Evolutionary conservation across 2,888 invertebrate species (phyloP).

Genomic region (Anagyrus pseudococci): DNA sequence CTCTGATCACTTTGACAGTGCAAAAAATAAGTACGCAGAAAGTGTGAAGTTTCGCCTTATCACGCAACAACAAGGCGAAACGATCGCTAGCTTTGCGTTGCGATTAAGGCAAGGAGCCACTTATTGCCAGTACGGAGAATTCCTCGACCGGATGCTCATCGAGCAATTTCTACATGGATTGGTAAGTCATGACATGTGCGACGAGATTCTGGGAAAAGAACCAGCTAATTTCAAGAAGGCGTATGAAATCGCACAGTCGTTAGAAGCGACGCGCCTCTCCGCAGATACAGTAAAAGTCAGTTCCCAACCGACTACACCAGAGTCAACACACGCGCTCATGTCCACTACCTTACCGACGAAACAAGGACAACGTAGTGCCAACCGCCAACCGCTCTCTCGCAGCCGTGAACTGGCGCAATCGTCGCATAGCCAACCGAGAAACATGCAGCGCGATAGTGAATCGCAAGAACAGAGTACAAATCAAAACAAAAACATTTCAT

Average conservation of each 20-base stretch:
- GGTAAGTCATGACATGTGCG: slow-evolving; percentile 23
- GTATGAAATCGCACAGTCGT: slow-evolving; percentile 27
- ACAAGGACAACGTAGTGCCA: background rate
- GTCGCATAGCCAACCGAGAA: background rate
- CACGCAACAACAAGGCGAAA: slow-evolving; percentile 19
- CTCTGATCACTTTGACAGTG: slow-evolving; percentile 23
- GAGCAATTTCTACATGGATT: slow-evolving; percentile 33
- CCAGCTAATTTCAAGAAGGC: slow-evolving; percentile 27
- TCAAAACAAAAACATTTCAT: no score
- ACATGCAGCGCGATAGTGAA: no score
- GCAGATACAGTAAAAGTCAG: background rate
- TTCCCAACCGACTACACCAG: background rate
- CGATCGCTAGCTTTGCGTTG: slow-evolving; percentile 31
- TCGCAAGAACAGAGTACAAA: no score
- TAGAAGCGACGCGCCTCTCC: slow-evolving; percentile 27
- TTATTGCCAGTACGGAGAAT: slow-evolving; percentile 31
- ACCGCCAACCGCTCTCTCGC: background rate
- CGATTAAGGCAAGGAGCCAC: slow-evolving; percentile 32
- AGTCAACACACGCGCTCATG: background rate
- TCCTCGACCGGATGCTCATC: slow-evolving; percentile 34
- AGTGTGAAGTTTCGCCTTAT: slow-evolving; percentile 34
- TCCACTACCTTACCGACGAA: background rate
- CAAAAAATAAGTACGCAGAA: slow-evolving; percentile 36
- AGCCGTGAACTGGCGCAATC: background rate
- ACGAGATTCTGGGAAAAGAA: slow-evolving; percentile 35